Percentiles rank a stretch among this genome's conserved stretches.
Conservation (phyloP, 1,140 invertebrate genomes). For the Caenorhabditis tropicalis region DNA sequence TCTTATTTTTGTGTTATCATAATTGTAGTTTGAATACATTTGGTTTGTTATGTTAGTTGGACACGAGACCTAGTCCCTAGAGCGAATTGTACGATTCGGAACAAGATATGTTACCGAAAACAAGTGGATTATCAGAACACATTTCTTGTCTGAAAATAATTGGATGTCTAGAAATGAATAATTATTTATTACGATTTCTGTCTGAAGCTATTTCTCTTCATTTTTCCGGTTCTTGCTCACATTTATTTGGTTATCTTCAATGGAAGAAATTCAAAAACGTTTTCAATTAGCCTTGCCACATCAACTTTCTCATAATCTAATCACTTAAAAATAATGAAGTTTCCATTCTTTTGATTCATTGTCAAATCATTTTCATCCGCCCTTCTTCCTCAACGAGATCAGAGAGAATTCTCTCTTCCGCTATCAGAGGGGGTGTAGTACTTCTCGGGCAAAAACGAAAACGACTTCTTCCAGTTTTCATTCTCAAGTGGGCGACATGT, state of each 20-base stretch:
- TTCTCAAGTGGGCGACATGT: neutral
- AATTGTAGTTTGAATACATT: no score
- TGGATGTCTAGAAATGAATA: no score
- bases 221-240: neutral
- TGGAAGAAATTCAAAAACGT: neutral
- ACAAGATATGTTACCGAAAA: no score
- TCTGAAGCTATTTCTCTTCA: neutral
- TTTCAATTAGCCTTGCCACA: neutral
- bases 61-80: no score
- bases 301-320: slow-evolving; percentile 6
- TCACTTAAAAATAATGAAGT: neutral
- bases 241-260: neutral
- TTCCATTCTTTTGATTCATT: neutral
- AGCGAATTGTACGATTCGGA: no score
- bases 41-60: no score
- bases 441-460: slow-evolving; percentile 4
- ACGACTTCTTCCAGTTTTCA: neutral
- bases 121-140: no score
- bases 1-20: no score
- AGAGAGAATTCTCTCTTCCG: neutral
- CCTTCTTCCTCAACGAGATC: neutral
- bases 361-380: neutral
- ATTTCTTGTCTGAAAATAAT: no score
- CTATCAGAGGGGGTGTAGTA: slow-evolving; percentile 6
- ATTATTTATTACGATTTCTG: no score